A percentile compares a stretch with the other conserved stretches of the same genome.
Conservation (phyloP, 2,113 vertebrate genomes). For the Calyptommatus sinebrachiatus region DNA sequence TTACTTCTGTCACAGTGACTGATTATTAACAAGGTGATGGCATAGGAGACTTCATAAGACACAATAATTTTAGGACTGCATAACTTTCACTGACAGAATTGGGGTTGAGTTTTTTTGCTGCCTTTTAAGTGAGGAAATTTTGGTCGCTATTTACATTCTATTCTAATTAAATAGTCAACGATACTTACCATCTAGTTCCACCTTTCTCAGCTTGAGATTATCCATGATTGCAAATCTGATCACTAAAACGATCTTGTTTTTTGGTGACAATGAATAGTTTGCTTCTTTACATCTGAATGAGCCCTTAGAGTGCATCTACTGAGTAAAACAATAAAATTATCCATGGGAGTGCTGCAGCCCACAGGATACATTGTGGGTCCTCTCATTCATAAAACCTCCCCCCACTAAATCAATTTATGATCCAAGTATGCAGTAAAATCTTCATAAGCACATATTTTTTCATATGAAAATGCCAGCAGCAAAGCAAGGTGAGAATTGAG, state of each 20-base stretch:
- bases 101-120: too few relatives aligned
- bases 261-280: too few relatives aligned
- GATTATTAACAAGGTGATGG: conserved; percentile 59
- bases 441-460: not conserved
- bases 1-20: conserved; percentile 60
- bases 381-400: not conserved
- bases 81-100: conserved; percentile 5
- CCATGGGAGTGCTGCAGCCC: not conserved
- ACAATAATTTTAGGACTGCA: conserved; percentile 42
- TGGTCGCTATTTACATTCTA: too few relatives aligned
- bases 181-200: too few relatives aligned
- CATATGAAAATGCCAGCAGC: not conserved
- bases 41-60: conserved; percentile 43
- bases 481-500: not conserved
- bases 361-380: not conserved
- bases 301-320: conserved; percentile 34
- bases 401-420: not conserved
- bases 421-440: not conserved
- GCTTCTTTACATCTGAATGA: too few relatives aligned
- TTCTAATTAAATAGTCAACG: too few relatives aligned
- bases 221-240: too few relatives aligned
- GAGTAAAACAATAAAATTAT: not conserved
- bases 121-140: too few relatives aligned
- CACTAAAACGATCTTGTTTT: too few relatives aligned
- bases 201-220: too few relatives aligned